Evolutionary conservation across 1,140 invertebrate species (phyloP), one percentile per base, ranked within the genome.

Genomic region (Calephelis virginiensis): DNA sequence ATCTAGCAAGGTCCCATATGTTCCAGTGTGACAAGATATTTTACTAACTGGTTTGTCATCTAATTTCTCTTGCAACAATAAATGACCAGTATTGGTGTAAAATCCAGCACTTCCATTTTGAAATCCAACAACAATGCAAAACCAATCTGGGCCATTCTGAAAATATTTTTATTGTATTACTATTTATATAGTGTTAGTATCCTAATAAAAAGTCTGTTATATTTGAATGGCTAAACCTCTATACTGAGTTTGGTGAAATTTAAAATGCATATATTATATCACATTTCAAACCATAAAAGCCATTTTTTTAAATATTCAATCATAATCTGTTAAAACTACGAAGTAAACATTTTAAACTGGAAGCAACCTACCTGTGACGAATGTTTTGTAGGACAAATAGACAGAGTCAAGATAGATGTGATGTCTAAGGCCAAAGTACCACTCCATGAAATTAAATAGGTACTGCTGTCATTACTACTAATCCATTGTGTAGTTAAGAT

Each of bases 41-140:
- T 93, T 94, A 38, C 94, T 82, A 10, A 99, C 95, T 37, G 94
- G 92, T 80, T 96, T 96, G 78, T 96, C 95, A 82, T 98, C 96
- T 61, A 98, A 93, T 74, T 96, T 94, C 85, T 99, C 97, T 49
- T 94, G 94, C 12, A 98, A 90, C 43, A 99, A 91, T 48, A 97
- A 91, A 71, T 94, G 93, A 45, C 96, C 97, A 77, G 93, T 95
- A 93, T 98, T 97, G 9, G 96, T 97, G 82, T 98, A 99, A 91
- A 99, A 97, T 70, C 95, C 92, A 45, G 99, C 92, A 91, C 93
- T 94, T 43, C 98, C 98, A 69, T 95, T 95, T 72, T 93, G 94
- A 76, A 98, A 97, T 17, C 98, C 98, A 67, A 98, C 93, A 69
- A 96, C 94, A 70, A 99, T 94, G 88, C 97, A 98, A 11, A 97